These are phyloP conservation scores for Drosophila erecta DNA, from an alignment of 1,140 invertebrate species.

Conservation along the genomic window DNA sequence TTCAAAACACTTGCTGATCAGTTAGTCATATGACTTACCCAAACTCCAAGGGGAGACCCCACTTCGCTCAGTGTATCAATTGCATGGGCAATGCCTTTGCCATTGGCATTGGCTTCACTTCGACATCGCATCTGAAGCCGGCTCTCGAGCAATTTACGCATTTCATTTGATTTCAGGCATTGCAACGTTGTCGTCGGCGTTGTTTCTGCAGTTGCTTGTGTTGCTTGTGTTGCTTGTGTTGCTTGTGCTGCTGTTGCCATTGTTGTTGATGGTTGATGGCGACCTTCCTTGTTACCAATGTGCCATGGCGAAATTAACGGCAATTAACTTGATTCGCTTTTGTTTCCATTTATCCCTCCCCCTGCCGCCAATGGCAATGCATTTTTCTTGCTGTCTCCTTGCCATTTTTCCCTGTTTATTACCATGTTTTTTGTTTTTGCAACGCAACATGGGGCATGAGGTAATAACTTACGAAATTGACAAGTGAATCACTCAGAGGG, in stretches of 20 bases:
- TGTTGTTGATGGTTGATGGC: constrained; percentile 40
- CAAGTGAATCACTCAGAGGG: constrained; percentile 65
- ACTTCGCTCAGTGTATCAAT: constrained; percentile 14
- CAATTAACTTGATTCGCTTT: constrained; percentile 80
- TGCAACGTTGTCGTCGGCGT: constrained; percentile 19
- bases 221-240: neutral
- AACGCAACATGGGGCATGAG: constrained; percentile 51
- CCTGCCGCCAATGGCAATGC: constrained; percentile 30
- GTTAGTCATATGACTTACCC: too few relatives aligned
- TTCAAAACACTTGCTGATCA: neutral
- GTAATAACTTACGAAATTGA: constrained; percentile 79
- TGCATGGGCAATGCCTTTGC: constrained; percentile 42
- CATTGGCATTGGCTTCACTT: constrained; percentile 27
- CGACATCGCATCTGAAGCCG: constrained; percentile 29
- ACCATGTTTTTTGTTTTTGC: constrained; percentile 8
- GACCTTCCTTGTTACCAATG: constrained; percentile 77
- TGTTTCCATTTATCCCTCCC: constrained; percentile 44
- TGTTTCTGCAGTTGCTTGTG: neutral
- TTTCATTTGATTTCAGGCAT: constrained; percentile 70
- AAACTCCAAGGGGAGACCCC: neutral
- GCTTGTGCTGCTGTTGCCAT: constrained; percentile 16
- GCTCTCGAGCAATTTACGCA: constrained; percentile 68
- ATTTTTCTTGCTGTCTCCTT: constrained; percentile 47
- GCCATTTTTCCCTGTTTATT: neutral
- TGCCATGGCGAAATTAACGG: constrained; percentile 74